phyloP scores from a whole-genome alignment of 2,797 vertebrate genomes.

The Mareca strepera region DNA sequence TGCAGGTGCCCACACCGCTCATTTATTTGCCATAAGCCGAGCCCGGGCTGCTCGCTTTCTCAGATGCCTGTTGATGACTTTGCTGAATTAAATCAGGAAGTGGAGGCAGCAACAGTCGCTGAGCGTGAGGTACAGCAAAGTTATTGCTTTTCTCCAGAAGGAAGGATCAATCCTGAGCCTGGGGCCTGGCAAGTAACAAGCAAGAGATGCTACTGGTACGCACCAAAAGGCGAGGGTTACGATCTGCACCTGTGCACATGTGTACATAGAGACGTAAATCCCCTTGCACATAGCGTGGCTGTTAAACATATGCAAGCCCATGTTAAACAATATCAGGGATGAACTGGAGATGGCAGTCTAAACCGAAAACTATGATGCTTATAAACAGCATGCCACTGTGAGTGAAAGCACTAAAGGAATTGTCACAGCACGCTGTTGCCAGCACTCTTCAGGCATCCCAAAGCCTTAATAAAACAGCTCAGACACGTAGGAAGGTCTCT shows the following conservation, averaged over 20 bases:
- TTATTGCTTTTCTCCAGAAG: background rate
- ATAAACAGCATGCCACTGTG: rapidly evolving
- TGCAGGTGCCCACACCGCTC: rapidly evolving
- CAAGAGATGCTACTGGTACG: background rate
- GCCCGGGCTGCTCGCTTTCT: background rate
- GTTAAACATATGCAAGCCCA: background rate
- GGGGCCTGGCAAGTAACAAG: background rate
- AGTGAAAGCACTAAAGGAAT: background rate
- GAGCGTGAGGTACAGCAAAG: background rate
- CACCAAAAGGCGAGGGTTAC: background rate
- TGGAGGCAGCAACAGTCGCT: background rate
- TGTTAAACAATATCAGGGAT: background rate
- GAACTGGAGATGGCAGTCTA: constrained; percentile 53
- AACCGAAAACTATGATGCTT: background rate
- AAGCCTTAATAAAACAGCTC: background rate
- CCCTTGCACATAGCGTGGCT: background rate
- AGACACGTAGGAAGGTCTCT: background rate
- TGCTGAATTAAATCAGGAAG: constrained; percentile 35
- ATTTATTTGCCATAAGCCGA: background rate
- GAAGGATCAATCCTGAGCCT: background rate
- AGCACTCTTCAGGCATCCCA: background rate
- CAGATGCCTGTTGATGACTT: background rate
- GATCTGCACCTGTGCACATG: background rate
- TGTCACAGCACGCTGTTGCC: background rate
- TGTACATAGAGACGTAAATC: background rate